Conservation (phyloP, 1,140 invertebrate genomes). For the Magallana angulata region DNA sequence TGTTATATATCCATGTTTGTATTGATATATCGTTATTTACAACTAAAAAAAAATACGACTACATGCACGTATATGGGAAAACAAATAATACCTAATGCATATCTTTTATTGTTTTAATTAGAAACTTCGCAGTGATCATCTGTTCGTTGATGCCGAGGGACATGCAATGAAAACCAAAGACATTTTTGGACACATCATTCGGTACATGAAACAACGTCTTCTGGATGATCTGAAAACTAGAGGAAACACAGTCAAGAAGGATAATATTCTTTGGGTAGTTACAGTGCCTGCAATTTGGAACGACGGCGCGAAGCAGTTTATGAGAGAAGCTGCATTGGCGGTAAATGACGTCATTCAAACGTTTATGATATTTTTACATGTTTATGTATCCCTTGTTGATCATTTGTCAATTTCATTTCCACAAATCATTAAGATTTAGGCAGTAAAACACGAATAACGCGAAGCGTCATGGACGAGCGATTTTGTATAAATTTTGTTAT, state of each 20-base stretch:
- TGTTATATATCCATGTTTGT: too few species aligned
- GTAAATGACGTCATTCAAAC: not conserved
- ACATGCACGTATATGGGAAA: too few species aligned
- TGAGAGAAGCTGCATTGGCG: slow-evolving; percentile 44
- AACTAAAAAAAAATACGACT: too few species aligned
- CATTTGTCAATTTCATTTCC: too few species aligned
- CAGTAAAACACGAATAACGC: too few species aligned
- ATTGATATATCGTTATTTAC: too few species aligned
- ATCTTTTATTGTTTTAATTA: not conserved
- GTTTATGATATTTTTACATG: not conserved
- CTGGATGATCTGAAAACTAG: slow-evolving; percentile 2
- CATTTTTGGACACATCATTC: slow-evolving; percentile 25
- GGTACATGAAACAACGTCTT: slow-evolving; percentile 23
- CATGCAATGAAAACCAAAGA: not conserved
- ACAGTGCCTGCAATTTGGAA: slow-evolving; percentile 53
- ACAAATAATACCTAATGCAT: too few species aligned
- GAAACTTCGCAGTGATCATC: not conserved
- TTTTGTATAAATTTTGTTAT: too few species aligned
- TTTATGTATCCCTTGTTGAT: too few species aligned
- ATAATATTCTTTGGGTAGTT: slow-evolving; percentile 48
- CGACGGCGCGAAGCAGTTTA: slow-evolving; percentile 51
- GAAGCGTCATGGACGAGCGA: too few species aligned
- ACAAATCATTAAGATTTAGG: too few species aligned
- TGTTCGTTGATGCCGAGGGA: not conserved
- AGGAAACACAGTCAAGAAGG: slow-evolving; percentile 16